These are phyloP conservation scores for Equus quagga DNA, from an alignment of 2,113 vertebrate genomes.

Conservation along the genomic window DNA sequence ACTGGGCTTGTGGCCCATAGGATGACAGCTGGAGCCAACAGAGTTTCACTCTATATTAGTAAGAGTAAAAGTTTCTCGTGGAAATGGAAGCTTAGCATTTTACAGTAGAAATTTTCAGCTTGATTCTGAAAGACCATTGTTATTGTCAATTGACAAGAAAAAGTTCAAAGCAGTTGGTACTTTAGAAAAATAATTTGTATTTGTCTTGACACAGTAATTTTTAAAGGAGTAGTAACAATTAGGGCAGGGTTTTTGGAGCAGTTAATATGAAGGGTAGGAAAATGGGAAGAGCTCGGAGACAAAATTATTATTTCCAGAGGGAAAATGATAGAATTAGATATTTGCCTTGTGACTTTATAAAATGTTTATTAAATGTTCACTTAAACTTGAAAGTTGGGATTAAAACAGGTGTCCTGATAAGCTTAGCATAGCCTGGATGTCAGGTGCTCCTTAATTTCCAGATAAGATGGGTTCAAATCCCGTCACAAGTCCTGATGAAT, in stretches of 20 bases:
- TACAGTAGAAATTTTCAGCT: not conserved
- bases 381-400: not conserved
- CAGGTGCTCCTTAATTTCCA: not conserved
- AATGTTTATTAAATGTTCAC: not conserved
- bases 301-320: conserved; percentile 33
- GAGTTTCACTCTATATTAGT: not conserved
- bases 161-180: conserved; percentile 29
- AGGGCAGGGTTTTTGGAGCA: too few species aligned
- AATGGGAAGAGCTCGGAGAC: not conserved
- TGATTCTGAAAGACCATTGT: conserved; percentile 33
- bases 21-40: not conserved
- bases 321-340: not conserved
- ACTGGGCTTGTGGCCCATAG: too few species aligned
- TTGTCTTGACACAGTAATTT: too few species aligned
- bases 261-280: not conserved
- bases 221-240: too few species aligned
- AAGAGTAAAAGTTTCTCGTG: not conserved
- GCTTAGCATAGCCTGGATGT: not conserved
- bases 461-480: not conserved
- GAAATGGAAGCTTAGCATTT: conserved; percentile 46
- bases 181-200: too few species aligned
- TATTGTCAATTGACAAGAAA: conserved; percentile 23
- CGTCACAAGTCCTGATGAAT: not conserved
- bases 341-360: conserved; percentile 12
- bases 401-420: not conserved